phyloP scores from a whole-genome alignment of 2,113 vertebrate genomes.

The Diadophis punctatus region DNA sequence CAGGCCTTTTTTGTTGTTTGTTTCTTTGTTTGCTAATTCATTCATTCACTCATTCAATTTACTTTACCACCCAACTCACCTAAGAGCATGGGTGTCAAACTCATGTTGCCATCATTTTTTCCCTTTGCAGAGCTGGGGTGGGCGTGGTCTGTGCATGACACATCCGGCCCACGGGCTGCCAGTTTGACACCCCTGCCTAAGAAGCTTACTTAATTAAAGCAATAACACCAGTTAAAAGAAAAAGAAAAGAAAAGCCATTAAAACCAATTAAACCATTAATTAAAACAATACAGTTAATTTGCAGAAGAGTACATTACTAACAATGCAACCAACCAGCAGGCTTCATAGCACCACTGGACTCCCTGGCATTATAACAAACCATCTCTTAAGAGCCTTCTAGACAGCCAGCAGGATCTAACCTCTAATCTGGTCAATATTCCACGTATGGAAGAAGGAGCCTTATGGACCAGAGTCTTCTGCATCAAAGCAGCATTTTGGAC shows the following conservation, averaged over 20 bases:
- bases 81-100: background rate
- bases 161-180: too few species aligned
- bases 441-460: background rate
- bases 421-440: background rate
- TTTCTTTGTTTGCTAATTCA: background rate
- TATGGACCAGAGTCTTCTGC: background rate
- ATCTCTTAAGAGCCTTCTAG: background rate
- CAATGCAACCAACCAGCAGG: background rate
- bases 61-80: background rate
- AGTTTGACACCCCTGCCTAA: too few species aligned
- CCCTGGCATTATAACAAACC: background rate
- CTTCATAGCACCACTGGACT: background rate
- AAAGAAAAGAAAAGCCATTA: background rate
- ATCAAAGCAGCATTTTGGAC: background rate
- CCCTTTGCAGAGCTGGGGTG: too few species aligned
- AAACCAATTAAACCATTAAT: background rate
- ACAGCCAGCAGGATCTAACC: background rate
- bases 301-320: background rate
- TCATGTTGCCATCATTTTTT: too few species aligned
- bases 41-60: background rate
- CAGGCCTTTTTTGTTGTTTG: background rate
- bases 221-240: background rate
- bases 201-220: background rate
- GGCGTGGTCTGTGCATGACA: background rate
- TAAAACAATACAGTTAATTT: background rate